Evolutionary conservation across 2,113 vertebrate species (phyloP).

Genomic region (Tachysurus fulvidraco): DNA sequence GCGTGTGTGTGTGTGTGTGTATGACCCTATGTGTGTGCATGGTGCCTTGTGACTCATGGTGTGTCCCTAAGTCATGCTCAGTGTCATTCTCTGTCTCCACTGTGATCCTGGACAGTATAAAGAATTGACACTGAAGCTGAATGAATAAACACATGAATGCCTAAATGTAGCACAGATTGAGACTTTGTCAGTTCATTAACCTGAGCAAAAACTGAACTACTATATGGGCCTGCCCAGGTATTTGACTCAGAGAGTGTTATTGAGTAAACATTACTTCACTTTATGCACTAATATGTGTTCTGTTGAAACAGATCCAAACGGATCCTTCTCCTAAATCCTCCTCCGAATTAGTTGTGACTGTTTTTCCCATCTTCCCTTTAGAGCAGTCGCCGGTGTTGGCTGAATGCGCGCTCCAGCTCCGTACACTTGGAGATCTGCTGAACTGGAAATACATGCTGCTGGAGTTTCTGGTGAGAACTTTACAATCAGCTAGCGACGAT

Average conservation of each 20-base stretch:
- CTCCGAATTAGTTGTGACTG: neutral
- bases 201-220: too few species aligned
- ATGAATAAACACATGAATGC: neutral
- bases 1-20: neutral
- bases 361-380: neutral
- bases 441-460: constrained; percentile 67
- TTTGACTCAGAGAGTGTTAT: neutral
- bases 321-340: neutral
- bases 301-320: neutral
- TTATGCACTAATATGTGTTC: neutral
- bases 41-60: neutral
- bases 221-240: neutral
- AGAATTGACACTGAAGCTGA: too few species aligned
- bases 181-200: too few species aligned
- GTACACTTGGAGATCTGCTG: constrained; percentile 61
- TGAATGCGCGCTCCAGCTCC: constrained; percentile 57
- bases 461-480: constrained; percentile 60
- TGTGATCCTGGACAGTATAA: neutral
- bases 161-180: neutral
- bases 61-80: neutral
- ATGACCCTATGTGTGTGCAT: neutral
- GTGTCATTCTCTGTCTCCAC: neutral
- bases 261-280: neutral
- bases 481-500: constrained; percentile 52
- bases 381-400: constrained; percentile 36